Evolutionary conservation across 2,888 invertebrate genomes (phyloP), one percentile per base, ranked within the genome.

Genomic region (Orchesellides sinensis): DNA sequence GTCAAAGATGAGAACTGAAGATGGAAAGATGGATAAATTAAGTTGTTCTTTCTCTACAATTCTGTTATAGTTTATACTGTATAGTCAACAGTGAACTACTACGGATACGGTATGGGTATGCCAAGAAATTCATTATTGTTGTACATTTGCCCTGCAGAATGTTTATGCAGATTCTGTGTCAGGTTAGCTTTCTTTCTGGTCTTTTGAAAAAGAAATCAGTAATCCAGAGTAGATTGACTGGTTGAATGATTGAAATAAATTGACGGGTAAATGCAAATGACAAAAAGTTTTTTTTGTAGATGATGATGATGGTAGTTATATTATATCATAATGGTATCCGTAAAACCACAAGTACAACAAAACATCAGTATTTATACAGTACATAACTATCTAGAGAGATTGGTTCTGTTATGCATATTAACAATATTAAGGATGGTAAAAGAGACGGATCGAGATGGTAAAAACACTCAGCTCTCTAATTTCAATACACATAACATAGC

Each of bases 261-360:
- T n/a, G 4, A 49, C 14, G 54, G 17, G 35, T 45, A 72, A 69
- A 49, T 72, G 61, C 32, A 59, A 32, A 32, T 19, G 17, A 19
- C 17, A 45, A 59, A 29, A n/a, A 29, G 61, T 59, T 66, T 69
- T 84, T 82, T 72, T 81, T 66, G 73, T 73, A 83, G 84, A 84
- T 84, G 84, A 84, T 84, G 84, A 84, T 84, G 83, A 79, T 84
- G 82, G 82, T 81, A 74, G 74, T 81, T 73, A 72, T 72, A 66
- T 81, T 74, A 68, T 81, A 81, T 81, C 74, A 81, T 81, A 68
- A 65, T 68, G 81, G 81, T 74, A 81, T 73, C 73, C 73, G 73
- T 81, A 81, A 73, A 78, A 81, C 81, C 81, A 73, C 73, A 74
- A 81, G 81, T 81, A 81, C 81, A 81, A 81, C 74, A 81, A 73